Percentiles rank a stretch among this genome's conserved stretches.
Evolutionary conservation across 2,888 invertebrate species (phyloP).

Genomic region (Baronia brevicornis): DNA sequence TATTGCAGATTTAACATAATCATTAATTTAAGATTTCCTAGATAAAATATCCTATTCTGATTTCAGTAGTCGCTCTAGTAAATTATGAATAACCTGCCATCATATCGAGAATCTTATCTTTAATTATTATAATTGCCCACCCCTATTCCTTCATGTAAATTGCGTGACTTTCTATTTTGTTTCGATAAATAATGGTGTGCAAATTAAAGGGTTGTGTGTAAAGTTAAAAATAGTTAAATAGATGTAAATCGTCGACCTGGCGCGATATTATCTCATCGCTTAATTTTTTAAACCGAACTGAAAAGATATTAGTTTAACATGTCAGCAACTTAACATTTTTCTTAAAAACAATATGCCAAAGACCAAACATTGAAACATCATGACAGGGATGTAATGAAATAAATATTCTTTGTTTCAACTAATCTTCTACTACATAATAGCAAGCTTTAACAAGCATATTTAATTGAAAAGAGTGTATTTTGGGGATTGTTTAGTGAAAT

Average conservation of each 20-base stretch:
- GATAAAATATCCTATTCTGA: slow-evolving; percentile 59
- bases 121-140: slow-evolving; percentile 40
- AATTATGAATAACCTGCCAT: slow-evolving; percentile 43
- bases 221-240: slow-evolving; percentile 72
- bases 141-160: slow-evolving; percentile 35
- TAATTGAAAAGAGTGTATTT: slow-evolving; percentile 48
- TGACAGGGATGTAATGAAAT: slow-evolving; percentile 60
- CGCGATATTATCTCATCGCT: slow-evolving; percentile 37
- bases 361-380: slow-evolving; percentile 67
- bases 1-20: slow-evolving; percentile 71
- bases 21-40: slow-evolving; percentile 67
- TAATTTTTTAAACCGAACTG: slow-evolving; percentile 16
- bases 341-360: slow-evolving; percentile 62
- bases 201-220: slow-evolving; percentile 76
- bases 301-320: slow-evolving; percentile 38
- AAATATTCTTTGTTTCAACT: slow-evolving; percentile 57
- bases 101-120: slow-evolving; percentile 45
- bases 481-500: slow-evolving; percentile 46
- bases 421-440: slow-evolving; percentile 36
- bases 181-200: slow-evolving; percentile 67
- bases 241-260: slow-evolving; percentile 60
- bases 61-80: slow-evolving; percentile 67
- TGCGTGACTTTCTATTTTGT: slow-evolving; percentile 46
- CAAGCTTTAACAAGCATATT: slow-evolving; percentile 51
- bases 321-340: slow-evolving; percentile 51